These are phyloP conservation scores for Galago senegalensis DNA, from an alignment of 2,797 vertebrate species.

Conservation along the genomic window DNA sequence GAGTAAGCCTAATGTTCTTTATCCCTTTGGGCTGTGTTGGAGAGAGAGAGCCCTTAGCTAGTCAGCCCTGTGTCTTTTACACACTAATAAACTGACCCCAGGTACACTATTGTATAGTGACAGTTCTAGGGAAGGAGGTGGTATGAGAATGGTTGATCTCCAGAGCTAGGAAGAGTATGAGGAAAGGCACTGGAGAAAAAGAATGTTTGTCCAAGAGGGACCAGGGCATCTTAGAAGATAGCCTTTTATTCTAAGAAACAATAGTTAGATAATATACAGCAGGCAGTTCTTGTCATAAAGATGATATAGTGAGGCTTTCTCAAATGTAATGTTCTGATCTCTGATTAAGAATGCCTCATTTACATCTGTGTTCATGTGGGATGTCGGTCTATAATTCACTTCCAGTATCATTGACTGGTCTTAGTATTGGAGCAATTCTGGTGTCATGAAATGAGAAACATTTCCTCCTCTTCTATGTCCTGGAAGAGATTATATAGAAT, in stretches of 20 bases:
- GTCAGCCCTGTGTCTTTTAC: background rate
- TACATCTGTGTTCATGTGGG: background rate
- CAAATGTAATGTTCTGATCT: background rate
- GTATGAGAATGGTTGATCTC: background rate
- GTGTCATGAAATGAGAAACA: background rate
- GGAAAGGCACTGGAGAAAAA: background rate
- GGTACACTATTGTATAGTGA: background rate
- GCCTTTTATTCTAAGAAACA: background rate
- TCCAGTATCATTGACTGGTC: slow-evolving; percentile 56
- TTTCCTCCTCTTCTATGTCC: background rate
- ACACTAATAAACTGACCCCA: background rate
- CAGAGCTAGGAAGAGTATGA: background rate
- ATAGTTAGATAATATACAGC: background rate
- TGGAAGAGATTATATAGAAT: background rate
- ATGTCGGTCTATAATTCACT: slow-evolving; percentile 36
- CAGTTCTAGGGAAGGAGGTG: background rate
- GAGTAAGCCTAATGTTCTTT: background rate
- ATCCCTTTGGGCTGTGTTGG: background rate
- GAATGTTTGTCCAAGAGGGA: background rate
- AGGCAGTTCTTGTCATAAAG: background rate
- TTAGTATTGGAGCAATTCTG: background rate
- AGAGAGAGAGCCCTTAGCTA: background rate
- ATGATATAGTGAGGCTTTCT: background rate
- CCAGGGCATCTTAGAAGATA: background rate
- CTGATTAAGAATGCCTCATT: background rate